Evolutionary conservation across 2,888 invertebrate genomes (phyloP).

Genomic region (Lomographa bimaculata): DNA sequence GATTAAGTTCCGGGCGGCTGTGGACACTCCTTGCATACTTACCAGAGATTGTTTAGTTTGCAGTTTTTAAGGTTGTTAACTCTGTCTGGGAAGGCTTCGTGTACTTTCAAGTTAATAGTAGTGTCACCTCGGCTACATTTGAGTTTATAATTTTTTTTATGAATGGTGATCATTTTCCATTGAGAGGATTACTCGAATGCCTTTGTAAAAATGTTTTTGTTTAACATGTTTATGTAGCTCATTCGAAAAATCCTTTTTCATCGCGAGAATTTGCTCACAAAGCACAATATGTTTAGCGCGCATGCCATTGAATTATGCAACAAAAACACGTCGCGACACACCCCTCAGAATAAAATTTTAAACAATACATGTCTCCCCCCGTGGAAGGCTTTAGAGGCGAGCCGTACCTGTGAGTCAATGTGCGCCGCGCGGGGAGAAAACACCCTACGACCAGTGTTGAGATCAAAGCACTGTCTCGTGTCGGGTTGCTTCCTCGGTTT

Average conservation of each 20-base stretch:
- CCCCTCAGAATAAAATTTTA: conserved; percentile 52
- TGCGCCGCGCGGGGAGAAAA: conserved; percentile 35
- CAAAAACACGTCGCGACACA: conserved; percentile 50
- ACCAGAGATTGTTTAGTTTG: conserved; percentile 30
- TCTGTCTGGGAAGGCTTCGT: conserved; percentile 7
- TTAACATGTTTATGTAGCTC: conserved; percentile 29
- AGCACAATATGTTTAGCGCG: conserved; percentile 51
- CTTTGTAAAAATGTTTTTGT: conserved; percentile 13
- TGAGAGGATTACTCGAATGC: neutral
- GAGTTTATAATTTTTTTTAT: too few species aligned
- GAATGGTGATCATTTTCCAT: too few species aligned
- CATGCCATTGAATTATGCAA: conserved; percentile 61
- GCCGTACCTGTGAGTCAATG: conserved; percentile 38
- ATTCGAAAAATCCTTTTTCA: conserved; percentile 47
- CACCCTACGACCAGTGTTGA: conserved; percentile 35
- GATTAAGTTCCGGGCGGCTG: conserved; percentile 40
- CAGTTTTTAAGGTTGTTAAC: conserved; percentile 23
- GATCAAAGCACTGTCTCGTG: conserved; percentile 50
- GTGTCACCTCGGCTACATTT: too few species aligned
- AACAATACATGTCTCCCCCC: conserved; percentile 50
- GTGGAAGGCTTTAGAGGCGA: conserved; percentile 21
- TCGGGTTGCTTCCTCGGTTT: conserved; percentile 24
- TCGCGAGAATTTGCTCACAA: conserved; percentile 42
- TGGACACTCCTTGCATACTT: conserved; percentile 34
- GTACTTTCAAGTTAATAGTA: too few species aligned